Conservation (phyloP, 2,113 vertebrate genomes). For the Erpornis zantholeuca region DNA sequence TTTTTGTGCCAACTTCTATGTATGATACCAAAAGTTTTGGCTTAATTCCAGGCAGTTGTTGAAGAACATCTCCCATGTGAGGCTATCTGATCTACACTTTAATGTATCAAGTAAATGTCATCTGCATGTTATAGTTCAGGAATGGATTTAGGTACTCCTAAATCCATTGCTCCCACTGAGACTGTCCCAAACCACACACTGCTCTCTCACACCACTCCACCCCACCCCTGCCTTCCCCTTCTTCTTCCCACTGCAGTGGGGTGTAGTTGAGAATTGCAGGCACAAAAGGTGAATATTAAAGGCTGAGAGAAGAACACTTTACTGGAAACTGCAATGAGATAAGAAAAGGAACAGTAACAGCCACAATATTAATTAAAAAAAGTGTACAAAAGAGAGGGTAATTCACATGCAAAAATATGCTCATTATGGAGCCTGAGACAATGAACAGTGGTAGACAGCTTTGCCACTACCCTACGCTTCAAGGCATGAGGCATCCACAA, state of each 20-base stretch:
- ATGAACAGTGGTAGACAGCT: not conserved
- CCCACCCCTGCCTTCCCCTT: not conserved
- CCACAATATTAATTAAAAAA: not conserved
- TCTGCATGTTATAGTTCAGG: not conserved
- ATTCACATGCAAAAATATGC: not conserved
- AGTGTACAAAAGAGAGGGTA: not conserved
- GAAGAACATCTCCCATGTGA: not conserved
- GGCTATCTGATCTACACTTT: not conserved
- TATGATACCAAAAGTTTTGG: not conserved
- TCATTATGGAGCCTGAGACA: accelerated
- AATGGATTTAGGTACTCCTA: not conserved
- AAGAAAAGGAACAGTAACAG: not conserved
- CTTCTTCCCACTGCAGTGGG: accelerated
- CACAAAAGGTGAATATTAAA: not conserved
- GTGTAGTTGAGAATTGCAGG: not conserved
- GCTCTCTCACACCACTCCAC: not conserved
- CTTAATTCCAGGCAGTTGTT: not conserved
- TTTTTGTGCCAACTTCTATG: not conserved
- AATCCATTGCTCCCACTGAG: not conserved
- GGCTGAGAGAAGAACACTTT: not conserved
- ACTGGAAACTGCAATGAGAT: not conserved
- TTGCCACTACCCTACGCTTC: accelerated
- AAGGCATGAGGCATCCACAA: accelerated
- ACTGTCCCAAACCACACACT: not conserved
- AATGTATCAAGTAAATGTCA: not conserved